Conservation (phyloP, 1,140 invertebrate species). For the Lasioglossum baleicum region DNA sequence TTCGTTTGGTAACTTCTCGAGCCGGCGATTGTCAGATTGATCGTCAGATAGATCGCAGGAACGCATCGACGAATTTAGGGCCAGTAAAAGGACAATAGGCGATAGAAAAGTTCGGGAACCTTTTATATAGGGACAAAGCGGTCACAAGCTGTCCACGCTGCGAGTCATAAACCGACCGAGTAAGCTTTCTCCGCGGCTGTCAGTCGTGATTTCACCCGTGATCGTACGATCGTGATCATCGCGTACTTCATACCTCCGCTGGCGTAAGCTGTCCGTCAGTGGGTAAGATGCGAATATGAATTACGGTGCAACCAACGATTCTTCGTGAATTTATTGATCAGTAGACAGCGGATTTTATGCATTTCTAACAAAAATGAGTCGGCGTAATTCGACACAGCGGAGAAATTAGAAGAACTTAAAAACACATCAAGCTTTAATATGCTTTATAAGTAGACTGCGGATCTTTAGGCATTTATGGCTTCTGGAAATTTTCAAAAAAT, state of each 20-base stretch:
- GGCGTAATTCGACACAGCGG: no score
- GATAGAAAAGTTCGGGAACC: constrained; percentile 26
- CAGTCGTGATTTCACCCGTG: constrained; percentile 60
- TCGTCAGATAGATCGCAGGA: constrained; percentile 17
- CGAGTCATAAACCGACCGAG: constrained; percentile 53
- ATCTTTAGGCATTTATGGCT: no score
- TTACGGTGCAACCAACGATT: no score
- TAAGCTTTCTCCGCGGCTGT: constrained; percentile 55
- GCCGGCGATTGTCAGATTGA: constrained; percentile 5
- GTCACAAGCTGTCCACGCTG: constrained; percentile 54
- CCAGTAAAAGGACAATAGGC: constrained; percentile 55
- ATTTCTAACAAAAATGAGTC: no score
- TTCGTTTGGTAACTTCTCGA: neutral
- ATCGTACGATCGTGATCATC: constrained; percentile 54
- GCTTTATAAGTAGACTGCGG: no score
- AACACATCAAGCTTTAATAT: no score
- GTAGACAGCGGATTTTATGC: no score
- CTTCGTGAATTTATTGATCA: no score
- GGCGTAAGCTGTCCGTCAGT: no score
- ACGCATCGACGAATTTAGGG: constrained; percentile 55
- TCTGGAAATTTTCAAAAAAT: no score
- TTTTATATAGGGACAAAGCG: neutral
- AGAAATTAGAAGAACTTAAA: no score
- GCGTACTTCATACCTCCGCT: constrained; percentile 43
- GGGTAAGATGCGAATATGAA: no score